phyloP scores from a whole-genome alignment of 2,888 invertebrate genomes.

The Drosophila neotestacea region DNA sequence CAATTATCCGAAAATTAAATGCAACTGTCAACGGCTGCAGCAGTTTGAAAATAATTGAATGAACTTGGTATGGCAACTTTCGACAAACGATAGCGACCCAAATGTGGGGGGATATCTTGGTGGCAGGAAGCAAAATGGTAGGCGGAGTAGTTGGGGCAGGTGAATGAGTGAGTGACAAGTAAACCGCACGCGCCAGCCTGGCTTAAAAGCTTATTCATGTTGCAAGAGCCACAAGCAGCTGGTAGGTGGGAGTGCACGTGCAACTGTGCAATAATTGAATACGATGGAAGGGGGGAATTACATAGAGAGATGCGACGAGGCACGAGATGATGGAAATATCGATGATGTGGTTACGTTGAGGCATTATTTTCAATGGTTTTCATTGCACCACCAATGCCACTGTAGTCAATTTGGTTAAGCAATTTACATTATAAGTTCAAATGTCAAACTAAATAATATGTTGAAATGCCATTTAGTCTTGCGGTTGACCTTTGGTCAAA shows the following conservation, averaged over 20 bases:
- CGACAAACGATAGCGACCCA: slow-evolving; percentile 22
- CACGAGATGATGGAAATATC: slow-evolving; percentile 20
- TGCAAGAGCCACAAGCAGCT: slow-evolving; percentile 33
- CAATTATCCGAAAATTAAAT: slow-evolving; percentile 27
- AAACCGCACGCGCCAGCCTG: slow-evolving; percentile 33
- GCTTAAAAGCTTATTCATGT: slow-evolving; percentile 69
- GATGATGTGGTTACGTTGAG: slow-evolving; percentile 33
- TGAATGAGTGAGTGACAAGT: slow-evolving; percentile 24
- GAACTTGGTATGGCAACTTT: slow-evolving; percentile 8
- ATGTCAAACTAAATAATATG: slow-evolving; percentile 32
- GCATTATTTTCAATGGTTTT: slow-evolving; percentile 45
- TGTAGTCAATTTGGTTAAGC: not conserved
- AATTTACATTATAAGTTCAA: slow-evolving; percentile 16
- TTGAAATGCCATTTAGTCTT: slow-evolving; percentile 42
- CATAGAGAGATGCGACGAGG: slow-evolving; percentile 4
- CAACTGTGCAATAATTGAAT: slow-evolving; percentile 62
- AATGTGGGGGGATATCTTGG: not conserved
- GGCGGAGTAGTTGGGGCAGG: not conserved
- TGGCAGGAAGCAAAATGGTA: not conserved
- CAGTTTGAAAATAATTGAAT: slow-evolving; percentile 24
- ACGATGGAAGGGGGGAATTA: not conserved
- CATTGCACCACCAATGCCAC: slow-evolving; percentile 19
- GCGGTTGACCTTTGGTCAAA: slow-evolving; percentile 5
- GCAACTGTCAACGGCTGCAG: slow-evolving; percentile 10
- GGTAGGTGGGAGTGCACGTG: slow-evolving; percentile 23